Evolutionary conservation across 2,797 vertebrate genomes (phyloP), one percentile per base, ranked within the genome.

Genomic region (Cercopithecus petaurista): DNA sequence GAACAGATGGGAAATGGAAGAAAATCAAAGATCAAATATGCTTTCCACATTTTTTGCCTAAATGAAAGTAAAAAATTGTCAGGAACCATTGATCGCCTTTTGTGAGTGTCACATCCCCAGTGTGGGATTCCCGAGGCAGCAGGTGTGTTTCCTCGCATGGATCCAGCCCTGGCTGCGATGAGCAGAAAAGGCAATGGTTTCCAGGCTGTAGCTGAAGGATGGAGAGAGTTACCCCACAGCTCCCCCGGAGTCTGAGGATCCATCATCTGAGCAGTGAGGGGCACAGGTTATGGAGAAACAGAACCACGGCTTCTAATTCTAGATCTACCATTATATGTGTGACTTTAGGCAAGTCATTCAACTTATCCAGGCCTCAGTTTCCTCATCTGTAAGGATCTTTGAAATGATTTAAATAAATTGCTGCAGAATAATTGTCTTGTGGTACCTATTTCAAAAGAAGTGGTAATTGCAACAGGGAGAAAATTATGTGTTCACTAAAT

Each of bases 11-110:
- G 43, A 96, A 93, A 72, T 30, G 72, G 83, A 84, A 67, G 72
- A 83, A 95, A 97, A 95, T 28, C 64, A 48, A 94, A 94, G 52
- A 91, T 84, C 55, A 52, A 96, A 91, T 83, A 80, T 30, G 61
- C 61, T 89, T 95, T 77, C 81, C 70, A 28, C 89, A 95, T 87
- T 97, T 94, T 92, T 80, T 36, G 55, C 24, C 77, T 70, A 91
- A 88, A 89, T 77, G 85, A 36, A 93, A 88, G 59, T 46, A 46
- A 50, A 33, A 81, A 48, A n/a, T 17, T 43, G 17, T 95, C 73
- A 95, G 67, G 46, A 90, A 41, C 39, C 41, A 50, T 1, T 1
- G 36, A 48, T 43, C 33, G 50, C 64, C 92, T 89, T 87, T 41
- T 48, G 48, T 0, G 4, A 72, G 79, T 24, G 61, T 79, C 73